Base-by-base conservation (phyloP, 2,113 vertebrate species). In the Mirounga angustirostris region DNA sequence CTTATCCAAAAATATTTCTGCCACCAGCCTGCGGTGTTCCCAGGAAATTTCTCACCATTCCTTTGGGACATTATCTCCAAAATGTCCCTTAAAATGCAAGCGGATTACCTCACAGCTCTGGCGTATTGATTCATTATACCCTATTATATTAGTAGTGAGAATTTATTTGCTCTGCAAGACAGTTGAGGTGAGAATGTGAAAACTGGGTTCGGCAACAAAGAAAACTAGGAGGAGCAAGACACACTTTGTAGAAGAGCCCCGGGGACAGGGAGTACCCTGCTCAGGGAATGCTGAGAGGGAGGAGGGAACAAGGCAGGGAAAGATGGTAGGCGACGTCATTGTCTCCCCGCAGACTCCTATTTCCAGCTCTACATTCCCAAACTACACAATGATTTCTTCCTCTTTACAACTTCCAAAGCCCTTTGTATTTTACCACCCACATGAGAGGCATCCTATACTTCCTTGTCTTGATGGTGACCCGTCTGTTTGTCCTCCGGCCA, bases 1-100 rank as follows among this genome's bases (percentile, higher is more conserved):
- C 54, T 71, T 65, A 82, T 28, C 92, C 65, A 86, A 89, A 96
- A 97, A 54, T 91, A 89, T 82, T 92, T 92, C 54, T 89, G 79
- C 71, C 52, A 52, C 28, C 16, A 95, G 69, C 30, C 59, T 89
- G 26, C 8, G 58, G 61, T 74, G 22, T 84, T 87, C 76, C 26
- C 24, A 80, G 63, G 87, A 97, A 92, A 84, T 54, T 54, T 90
- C 56, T 58, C 52, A 88, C 58, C 33, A 76, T 91, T 96, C 43
- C 86, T 94, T 95, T 95, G 88, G 69, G 76, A 87, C n/a, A 30
- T 63, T 92, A 52, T 86, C 33, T 93, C 80, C 54, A 73, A 96
- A 97, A 80, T 46, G 50, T 28, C 18, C 46, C 40, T 69, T 56
- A 36, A 89, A 74, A 95, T 88, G 33, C 1, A 91, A 79, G 67